Evolutionary conservation across 2,113 vertebrate genomes (phyloP).

Genomic region (Ammospiza caudacuta): DNA sequence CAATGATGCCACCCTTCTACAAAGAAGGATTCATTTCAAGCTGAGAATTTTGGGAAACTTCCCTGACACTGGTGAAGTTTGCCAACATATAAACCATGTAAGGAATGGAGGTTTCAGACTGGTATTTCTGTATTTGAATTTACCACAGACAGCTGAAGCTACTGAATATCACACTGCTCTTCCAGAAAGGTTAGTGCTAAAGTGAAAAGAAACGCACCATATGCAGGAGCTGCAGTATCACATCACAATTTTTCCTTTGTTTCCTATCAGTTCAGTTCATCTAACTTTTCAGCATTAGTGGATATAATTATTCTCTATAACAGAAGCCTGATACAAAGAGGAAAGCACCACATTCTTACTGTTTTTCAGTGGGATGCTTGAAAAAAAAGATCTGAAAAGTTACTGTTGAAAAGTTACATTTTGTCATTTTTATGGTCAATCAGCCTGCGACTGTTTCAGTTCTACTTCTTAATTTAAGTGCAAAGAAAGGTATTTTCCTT

Average conservation of each 20-base stretch:
- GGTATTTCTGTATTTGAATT: constrained; percentile 40
- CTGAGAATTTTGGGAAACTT: constrained; percentile 57
- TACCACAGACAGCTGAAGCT: constrained; percentile 4
- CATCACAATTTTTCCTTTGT: not conserved
- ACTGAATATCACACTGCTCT: constrained; percentile 14
- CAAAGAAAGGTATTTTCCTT: constrained; percentile 61
- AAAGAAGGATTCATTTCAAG: constrained; percentile 56
- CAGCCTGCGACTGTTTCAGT: constrained; percentile 31
- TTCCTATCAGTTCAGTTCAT: not conserved
- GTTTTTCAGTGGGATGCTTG: not conserved
- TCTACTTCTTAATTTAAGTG: constrained; percentile 51
- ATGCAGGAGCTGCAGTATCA: not conserved
- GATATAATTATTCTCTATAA: not conserved
- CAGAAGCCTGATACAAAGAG: not conserved
- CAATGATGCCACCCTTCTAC: constrained; percentile 38
- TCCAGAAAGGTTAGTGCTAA: constrained; percentile 8
- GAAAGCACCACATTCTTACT: not conserved
- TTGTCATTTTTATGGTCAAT: constrained; percentile 44
- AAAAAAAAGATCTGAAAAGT: not conserved
- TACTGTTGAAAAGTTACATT: not conserved
- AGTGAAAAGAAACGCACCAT: not conserved
- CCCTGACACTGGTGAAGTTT: not conserved
- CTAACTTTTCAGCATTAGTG: not conserved
- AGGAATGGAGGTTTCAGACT: constrained; percentile 8
- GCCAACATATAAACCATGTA: constrained; percentile 4